Evolutionary conservation across 2,113 vertebrate species (phyloP), one percentile per base, ranked within the genome.

Genomic region (Baryphthengus martii): DNA sequence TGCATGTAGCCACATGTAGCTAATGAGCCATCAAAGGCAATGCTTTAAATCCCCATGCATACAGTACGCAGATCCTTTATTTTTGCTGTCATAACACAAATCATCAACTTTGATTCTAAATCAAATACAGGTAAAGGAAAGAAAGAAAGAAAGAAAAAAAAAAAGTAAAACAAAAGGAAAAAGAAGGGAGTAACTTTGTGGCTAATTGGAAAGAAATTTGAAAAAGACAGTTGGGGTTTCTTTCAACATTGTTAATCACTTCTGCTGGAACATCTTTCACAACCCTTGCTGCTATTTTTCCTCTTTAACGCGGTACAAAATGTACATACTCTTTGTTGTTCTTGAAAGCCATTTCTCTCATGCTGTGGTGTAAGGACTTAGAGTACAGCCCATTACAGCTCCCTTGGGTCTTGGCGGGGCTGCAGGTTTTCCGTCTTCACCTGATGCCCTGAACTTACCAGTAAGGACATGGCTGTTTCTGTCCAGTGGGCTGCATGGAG

Each of bases 191-290:
- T 59, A 93, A 28, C 56, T 89, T 90, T 14, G 25, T 58, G 50
- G 75, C 33, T 96, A 91, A 91, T 77, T 94, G 91, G 88, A 88
- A 93, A 80, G 88, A 91, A 79, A 92, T 75, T 72, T 85, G 71
- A 91, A 44, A 70, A n/a, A 37, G 90, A 61, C 63, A 74, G 17
- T 79, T 45, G 62, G 62, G 52, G 33, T 58, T 94, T 93, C 88
- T 94, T 95, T 94, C 90, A 95, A 77, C 77, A 59, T 65, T 50
- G 86, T 94, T 90, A 96, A 92, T 97, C 93, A 87, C 88, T 49
- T 86, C 82, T 90, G 68, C 76, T 94, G 79, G 92, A 95, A 95
- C 83, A 91, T 94, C 88, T 67, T 72, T 94, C 80, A 24, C 47
- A 88, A 45, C 56, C 61, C 39, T 49, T 3, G 25, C 79, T 91